A percentile compares a stretch with the other conserved stretches of the same genome.
phyloP scores from a whole-genome alignment of 1,140 invertebrate species.

The Diachasma alloeum region DNA sequence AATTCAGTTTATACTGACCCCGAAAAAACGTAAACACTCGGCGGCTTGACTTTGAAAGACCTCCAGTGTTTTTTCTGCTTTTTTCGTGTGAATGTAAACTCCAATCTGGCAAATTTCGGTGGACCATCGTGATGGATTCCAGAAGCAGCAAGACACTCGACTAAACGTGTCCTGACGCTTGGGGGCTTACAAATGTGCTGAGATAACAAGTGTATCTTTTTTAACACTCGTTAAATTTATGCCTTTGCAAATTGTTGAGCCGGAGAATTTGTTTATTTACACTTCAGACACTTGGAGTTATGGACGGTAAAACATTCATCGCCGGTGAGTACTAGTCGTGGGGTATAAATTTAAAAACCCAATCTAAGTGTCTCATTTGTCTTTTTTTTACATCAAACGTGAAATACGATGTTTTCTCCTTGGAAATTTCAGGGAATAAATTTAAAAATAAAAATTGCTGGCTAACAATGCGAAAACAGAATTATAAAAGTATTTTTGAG shows the following conservation, averaged over 20 bases:
- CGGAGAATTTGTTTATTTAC: constrained; percentile 6
- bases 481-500: not conserved
- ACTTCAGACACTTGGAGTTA: constrained; percentile 39
- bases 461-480: not conserved
- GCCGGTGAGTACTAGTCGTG: constrained; percentile 32
- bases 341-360: not conserved
- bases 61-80: not conserved
- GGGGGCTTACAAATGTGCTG: not conserved
- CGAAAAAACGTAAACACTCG: not conserved
- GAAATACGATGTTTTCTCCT: not conserved
- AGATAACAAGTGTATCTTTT: not conserved
- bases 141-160: constrained; percentile 14
- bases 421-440: not conserved
- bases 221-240: not conserved
- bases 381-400: not conserved
- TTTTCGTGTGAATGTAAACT: constrained; percentile 22
- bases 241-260: not conserved
- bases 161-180: not conserved
- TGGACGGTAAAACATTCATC: constrained; percentile 50
- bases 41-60: not conserved
- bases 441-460: not conserved
- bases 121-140: constrained; percentile 14
- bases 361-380: not conserved
- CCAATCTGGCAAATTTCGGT: not conserved
- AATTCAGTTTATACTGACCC: not conserved